Conservation (phyloP, 2,888 invertebrate genomes). For the Melieria omissa region DNA sequence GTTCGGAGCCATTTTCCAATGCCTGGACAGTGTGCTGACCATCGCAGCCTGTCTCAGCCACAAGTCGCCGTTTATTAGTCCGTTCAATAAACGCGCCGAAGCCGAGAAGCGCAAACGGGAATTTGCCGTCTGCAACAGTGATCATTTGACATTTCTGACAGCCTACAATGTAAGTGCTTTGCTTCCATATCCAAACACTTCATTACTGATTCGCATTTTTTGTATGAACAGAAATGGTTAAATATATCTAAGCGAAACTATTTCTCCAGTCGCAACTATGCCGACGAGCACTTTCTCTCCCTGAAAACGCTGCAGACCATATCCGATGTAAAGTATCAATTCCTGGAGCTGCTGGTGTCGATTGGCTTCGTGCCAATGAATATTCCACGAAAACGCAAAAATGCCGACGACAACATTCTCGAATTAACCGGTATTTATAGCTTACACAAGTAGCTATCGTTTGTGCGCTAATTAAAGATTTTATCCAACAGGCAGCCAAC, state of each 20-base stretch:
- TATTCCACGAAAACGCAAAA: conserved; percentile 69
- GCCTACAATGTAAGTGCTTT: conserved; percentile 77
- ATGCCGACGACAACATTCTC: conserved; percentile 71
- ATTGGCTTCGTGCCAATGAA: conserved; percentile 83
- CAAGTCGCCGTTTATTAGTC: conserved; percentile 81
- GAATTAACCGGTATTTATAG: conserved; percentile 71
- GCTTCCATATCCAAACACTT: background rate
- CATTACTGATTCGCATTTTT: conserved; percentile 1
- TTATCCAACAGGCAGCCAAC: conserved; percentile 64
- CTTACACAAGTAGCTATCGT: background rate
- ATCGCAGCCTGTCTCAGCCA: conserved; percentile 87
- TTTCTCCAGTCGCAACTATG: conserved; percentile 81
- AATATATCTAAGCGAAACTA: conserved; percentile 75
- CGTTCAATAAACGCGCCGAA: conserved; percentile 77
- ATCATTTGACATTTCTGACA: conserved; percentile 86
- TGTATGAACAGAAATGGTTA: conserved; percentile 77
- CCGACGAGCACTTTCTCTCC: conserved; percentile 86
- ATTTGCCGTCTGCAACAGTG: conserved; percentile 84
- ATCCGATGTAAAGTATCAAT: conserved; percentile 86
- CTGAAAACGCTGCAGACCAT: conserved; percentile 84
- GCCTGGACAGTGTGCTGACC: conserved; percentile 90
- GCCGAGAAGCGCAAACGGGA: conserved; percentile 79
- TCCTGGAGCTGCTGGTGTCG: conserved; percentile 78
- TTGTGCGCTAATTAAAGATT: background rate
- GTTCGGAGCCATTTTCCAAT: conserved; percentile 90